Percentiles rank a stretch among this genome's conserved stretches.
Evolutionary conservation across 2,888 invertebrate genomes (phyloP).

Genomic region (Andrena trimmerana): DNA sequence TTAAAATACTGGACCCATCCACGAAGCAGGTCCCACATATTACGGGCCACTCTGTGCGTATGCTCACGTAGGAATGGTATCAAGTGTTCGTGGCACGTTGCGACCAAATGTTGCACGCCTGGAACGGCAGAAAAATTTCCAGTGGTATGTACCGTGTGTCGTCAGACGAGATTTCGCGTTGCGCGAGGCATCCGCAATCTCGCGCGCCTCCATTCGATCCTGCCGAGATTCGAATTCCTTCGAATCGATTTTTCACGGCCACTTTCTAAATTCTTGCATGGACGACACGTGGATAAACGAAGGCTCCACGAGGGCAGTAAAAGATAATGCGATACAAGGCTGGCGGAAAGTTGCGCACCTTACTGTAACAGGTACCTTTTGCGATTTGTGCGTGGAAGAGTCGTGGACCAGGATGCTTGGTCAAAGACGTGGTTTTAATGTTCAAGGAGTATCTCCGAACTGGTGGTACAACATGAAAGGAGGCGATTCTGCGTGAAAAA

Average conservation of each 20-base stretch:
- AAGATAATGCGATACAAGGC: neutral
- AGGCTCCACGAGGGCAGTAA: too few species aligned
- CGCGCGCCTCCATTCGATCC: neutral
- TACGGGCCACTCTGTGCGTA: neutral
- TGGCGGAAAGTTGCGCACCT: neutral
- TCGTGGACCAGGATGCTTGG: too few species aligned
- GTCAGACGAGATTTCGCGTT: conserved; percentile 17
- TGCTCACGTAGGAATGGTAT: conserved; percentile 20
- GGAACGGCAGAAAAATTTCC: conserved; percentile 38
- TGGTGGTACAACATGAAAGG: too few species aligned
- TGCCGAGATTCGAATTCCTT: conserved; percentile 17
- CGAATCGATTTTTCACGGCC: conserved; percentile 12
- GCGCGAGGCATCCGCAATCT: neutral
- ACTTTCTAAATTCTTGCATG: conserved; percentile 28
- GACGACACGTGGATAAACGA: neutral
- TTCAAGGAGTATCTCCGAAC: too few species aligned
- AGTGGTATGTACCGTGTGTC: conserved; percentile 14
- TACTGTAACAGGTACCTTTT: neutral
- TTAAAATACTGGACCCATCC: neutral
- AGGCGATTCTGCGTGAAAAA: too few species aligned
- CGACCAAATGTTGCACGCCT: conserved; percentile 51
- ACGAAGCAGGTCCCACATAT: neutral
- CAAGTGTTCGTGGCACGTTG: conserved; percentile 41
- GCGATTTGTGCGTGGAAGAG: too few species aligned
- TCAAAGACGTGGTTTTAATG: too few species aligned